Evolutionary conservation across 2,888 invertebrate genomes (phyloP), one percentile per base, ranked within the genome.

Genomic region (Allygus modestus): DNA sequence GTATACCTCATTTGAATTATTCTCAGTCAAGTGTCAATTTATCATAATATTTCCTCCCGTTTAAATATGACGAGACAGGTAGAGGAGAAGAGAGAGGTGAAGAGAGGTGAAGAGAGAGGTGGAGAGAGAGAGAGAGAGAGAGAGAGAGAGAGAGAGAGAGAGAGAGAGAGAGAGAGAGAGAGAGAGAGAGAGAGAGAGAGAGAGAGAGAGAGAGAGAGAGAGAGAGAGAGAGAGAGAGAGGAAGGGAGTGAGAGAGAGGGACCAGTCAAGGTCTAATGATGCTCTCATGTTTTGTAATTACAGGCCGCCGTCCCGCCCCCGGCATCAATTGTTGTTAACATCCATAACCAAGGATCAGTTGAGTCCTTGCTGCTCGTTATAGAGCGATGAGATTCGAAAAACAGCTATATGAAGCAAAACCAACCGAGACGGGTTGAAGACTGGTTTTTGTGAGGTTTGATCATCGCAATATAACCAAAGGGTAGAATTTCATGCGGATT

Each of bases 241-340:
- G 15, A 41, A n/a, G 20, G 65, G 65, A 65, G 82, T 17, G 33
- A 12, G 65, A 58, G 82, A 33, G 54, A 58, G 58, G 20, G 23
- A 20, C 5, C 58, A 58, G 58, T 58, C 58, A 58, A 58, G 58
- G 58, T 58, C 58, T 33, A 69, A 69, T 69, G 69, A 69, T 31
- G 31, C 69, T 28, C 69, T 69, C 69, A 69, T 69, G 69, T 69
- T 33, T 69, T 69, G 31, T 69, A 69, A 69, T 69, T 69, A 69
- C 69, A 69, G 31, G 31, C 69, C 69, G 61, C 31, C 1, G 26
- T 31, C 17, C 69, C 31, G 17, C 69, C 33, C 17, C 69, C 23
- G 31, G 31, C 69, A 31, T 31, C 69, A 58, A 58, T 58, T 58
- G 58, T 58, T 58, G 58, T 58, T 58, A 58, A 58, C 58, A 58